These are phyloP conservation scores for Copidosoma floridanum DNA, from an alignment of 1,140 invertebrate genomes.

Conservation along the genomic window DNA sequence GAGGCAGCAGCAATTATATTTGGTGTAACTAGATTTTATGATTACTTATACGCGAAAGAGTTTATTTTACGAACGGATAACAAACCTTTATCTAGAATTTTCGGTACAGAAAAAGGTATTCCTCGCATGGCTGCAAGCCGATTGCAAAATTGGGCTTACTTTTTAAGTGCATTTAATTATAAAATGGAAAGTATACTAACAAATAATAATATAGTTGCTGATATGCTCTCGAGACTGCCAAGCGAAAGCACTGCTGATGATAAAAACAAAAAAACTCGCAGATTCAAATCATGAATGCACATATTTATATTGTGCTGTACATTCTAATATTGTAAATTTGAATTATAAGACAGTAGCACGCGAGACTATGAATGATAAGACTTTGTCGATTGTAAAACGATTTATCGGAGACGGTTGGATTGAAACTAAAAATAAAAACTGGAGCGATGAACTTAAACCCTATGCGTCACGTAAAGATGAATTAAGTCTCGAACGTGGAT, in stretches of 20 bases:
- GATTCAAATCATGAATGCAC: not conserved
- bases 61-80: constrained; percentile 46
- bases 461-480: not conserved
- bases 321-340: not conserved
- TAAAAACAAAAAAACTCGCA: not conserved
- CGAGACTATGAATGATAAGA: constrained; percentile 6
- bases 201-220: not conserved
- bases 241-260: not conserved
- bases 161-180: not conserved
- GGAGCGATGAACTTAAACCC: not conserved
- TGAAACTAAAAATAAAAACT: not conserved
- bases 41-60: constrained; percentile 30
- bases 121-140: not conserved
- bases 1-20: constrained; percentile 13
- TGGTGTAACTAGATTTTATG: constrained; percentile 39
- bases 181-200: not conserved
- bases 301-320: constrained; percentile 1
- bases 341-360: constrained; percentile 5
- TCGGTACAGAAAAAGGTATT: constrained; percentile 12
- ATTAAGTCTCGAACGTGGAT: constrained; percentile 7
- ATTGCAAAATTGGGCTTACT: not conserved
- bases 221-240: not conserved
- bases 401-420: not conserved
- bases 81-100: constrained; percentile 35
- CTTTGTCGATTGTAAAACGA: not conserved